These are phyloP conservation scores for Bubalus kerabau DNA, from an alignment of 2,113 vertebrate species.

Conservation along the genomic window DNA sequence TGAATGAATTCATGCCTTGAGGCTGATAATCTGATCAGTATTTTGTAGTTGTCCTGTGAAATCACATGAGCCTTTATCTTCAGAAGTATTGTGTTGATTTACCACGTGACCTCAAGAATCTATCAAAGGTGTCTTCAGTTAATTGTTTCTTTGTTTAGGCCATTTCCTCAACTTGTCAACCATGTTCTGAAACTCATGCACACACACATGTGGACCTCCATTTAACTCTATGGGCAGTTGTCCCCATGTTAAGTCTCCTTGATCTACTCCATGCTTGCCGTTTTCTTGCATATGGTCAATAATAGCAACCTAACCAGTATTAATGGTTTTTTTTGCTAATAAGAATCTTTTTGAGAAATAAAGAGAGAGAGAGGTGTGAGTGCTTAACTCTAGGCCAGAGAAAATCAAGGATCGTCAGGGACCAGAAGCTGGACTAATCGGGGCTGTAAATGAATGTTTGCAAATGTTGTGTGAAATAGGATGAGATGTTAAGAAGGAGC, in stretches of 20 bases:
- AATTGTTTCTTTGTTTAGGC: neutral
- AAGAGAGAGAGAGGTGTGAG: neutral
- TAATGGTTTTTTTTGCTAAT: neutral
- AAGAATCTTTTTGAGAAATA: neutral
- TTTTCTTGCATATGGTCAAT: neutral
- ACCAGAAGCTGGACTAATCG: neutral
- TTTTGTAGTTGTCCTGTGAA: neutral
- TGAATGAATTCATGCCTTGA: neutral
- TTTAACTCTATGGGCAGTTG: neutral
- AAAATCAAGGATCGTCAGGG: neutral
- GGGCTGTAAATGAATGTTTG: neutral
- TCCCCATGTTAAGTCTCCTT: neutral
- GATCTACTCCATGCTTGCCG: neutral
- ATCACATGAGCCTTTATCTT: neutral
- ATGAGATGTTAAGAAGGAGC: neutral
- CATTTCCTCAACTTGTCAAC: neutral
- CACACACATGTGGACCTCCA: neutral
- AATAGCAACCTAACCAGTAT: neutral
- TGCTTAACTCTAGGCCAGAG: neutral
- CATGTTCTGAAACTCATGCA: neutral
- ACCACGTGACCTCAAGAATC: neutral
- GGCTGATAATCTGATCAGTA: neutral
- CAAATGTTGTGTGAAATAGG: neutral
- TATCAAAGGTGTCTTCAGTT: neutral
- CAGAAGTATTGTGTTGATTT: neutral